A percentile compares a stretch with the other conserved stretches of the same genome.
These are phyloP conservation scores for Excalfactoria chinensis DNA, from an alignment of 2,113 vertebrate species.

Conservation along the genomic window DNA sequence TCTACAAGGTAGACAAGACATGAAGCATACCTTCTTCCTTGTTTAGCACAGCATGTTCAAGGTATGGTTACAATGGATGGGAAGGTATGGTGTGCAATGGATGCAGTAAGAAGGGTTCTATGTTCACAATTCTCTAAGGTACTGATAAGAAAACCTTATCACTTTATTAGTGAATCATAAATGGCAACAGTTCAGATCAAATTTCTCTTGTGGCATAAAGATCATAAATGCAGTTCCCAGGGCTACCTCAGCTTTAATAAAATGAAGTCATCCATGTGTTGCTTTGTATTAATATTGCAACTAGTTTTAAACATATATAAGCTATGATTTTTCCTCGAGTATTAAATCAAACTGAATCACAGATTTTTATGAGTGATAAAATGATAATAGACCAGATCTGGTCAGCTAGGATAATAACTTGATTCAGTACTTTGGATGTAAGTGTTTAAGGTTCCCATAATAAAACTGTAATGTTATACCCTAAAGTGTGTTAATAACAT, in stretches of 20 bases:
- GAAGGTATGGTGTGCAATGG: conserved; percentile 25
- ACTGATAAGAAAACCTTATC: conserved; percentile 58
- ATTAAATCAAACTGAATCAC: conserved; percentile 83
- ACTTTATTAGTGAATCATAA: conserved; percentile 65
- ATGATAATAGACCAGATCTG: conserved; percentile 83
- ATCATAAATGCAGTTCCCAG: conserved; percentile 72
- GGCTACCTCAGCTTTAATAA: conserved; percentile 80
- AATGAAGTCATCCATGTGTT: conserved; percentile 81
- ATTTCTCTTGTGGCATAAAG: conserved; percentile 47
- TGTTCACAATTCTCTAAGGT: conserved; percentile 21
- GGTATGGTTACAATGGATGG: conserved; percentile 25
- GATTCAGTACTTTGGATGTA: conserved; percentile 93
- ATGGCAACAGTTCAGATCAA: conserved; percentile 72
- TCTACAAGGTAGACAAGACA: background rate
- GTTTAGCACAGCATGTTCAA: background rate
- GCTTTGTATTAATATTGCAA: conserved; percentile 77
- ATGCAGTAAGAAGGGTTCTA: conserved; percentile 46
- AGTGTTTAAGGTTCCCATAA: conserved; percentile 98
- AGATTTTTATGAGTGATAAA: conserved; percentile 82
- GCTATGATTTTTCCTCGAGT: conserved; percentile 72
- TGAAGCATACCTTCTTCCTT: conserved; percentile 19
- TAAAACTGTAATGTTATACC: conserved; percentile 97
- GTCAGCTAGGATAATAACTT: conserved; percentile 92
- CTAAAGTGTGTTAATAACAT: conserved; percentile 98
- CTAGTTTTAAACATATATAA: conserved; percentile 71